These are phyloP conservation scores for Laodelphax striatellus DNA, from an alignment of 1,140 invertebrate genomes.

Conservation along the genomic window DNA sequence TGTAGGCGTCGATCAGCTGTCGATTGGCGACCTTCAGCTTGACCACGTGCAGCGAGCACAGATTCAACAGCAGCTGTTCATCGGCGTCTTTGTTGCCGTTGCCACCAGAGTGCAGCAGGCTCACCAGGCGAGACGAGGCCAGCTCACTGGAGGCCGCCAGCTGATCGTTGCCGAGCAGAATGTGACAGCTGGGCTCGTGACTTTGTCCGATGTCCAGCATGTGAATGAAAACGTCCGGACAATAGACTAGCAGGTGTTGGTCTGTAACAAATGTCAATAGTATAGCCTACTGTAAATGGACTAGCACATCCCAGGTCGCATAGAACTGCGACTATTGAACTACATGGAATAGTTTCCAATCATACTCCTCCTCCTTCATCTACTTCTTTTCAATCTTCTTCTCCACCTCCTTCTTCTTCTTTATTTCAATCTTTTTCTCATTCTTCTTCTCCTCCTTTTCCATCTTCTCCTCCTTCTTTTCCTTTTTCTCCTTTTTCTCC, in stretches of 20 bases:
- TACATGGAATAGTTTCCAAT: no score
- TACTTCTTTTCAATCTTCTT: no score
- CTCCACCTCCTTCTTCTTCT: no score
- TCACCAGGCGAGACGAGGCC: conserved; percentile 42
- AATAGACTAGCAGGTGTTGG: conserved; percentile 63
- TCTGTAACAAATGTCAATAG: conserved; percentile 33
- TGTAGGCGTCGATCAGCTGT: conserved; percentile 53
- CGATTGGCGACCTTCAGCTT: conserved; percentile 45
- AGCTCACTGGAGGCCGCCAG: conserved; percentile 30
- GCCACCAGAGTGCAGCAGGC: background rate
- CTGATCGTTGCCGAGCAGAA: conserved; percentile 32
- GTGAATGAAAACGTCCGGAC: conserved; percentile 65
- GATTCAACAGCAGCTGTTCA: conserved; percentile 43
- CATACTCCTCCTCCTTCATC: no score
- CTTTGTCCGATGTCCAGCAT: conserved; percentile 63
- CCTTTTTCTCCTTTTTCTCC: no score
- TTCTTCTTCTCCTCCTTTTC: no score
- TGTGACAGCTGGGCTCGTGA: conserved; percentile 70
- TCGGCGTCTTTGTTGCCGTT: background rate
- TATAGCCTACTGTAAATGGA: background rate
- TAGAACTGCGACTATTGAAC: no score
- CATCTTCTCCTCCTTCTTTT: no score
- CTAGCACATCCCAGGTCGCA: background rate
- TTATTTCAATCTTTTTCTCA: no score
- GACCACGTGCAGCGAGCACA: conserved; percentile 56